A percentile compares a stretch with the other conserved stretches of the same genome.
phyloP scores from a whole-genome alignment of 2,113 vertebrate genomes.

The Scartelaos histophorus region DNA sequence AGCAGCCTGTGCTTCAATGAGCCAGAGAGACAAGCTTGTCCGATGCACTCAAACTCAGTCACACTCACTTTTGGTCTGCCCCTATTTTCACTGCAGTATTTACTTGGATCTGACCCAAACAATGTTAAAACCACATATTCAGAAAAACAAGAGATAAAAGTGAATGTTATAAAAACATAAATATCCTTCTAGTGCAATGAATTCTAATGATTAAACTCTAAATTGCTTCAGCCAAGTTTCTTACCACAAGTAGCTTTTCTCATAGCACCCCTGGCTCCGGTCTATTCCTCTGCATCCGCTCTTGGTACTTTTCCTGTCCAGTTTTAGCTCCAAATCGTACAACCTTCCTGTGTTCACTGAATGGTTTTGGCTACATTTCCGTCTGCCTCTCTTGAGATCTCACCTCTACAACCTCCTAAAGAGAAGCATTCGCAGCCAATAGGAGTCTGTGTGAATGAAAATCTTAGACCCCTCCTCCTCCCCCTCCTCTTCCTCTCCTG shows the following conservation, averaged over 20 bases:
- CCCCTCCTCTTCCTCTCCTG: constrained; percentile 14
- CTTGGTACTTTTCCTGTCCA: constrained; percentile 24
- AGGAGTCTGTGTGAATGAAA: constrained; percentile 57
- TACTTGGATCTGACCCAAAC: background rate
- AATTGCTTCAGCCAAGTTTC: constrained; percentile 20
- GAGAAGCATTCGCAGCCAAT: constrained; percentile 53
- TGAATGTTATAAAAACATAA: background rate
- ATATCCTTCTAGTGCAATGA: background rate
- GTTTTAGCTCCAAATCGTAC: constrained; percentile 13
- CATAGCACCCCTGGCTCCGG: constrained; percentile 47
- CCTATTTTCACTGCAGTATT: background rate
- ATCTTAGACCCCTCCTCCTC: constrained; percentile 46
- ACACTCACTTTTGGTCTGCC: background rate
- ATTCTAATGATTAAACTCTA: constrained; percentile 16
- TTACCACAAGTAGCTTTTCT: constrained; percentile 51
- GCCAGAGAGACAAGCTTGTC: background rate
- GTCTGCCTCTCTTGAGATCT: constrained; percentile 41
- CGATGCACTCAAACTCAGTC: background rate
- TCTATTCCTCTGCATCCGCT: constrained; percentile 35
- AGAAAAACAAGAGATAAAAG: background rate
- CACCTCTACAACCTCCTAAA: constrained; percentile 42
- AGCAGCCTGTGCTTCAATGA: background rate
- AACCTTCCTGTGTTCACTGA: constrained; percentile 38
- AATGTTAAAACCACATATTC: background rate
- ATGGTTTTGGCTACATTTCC: constrained; percentile 38